These are phyloP conservation scores for Pectinophora gossypiella DNA, from an alignment of 1,140 invertebrate genomes.

Conservation along the genomic window DNA sequence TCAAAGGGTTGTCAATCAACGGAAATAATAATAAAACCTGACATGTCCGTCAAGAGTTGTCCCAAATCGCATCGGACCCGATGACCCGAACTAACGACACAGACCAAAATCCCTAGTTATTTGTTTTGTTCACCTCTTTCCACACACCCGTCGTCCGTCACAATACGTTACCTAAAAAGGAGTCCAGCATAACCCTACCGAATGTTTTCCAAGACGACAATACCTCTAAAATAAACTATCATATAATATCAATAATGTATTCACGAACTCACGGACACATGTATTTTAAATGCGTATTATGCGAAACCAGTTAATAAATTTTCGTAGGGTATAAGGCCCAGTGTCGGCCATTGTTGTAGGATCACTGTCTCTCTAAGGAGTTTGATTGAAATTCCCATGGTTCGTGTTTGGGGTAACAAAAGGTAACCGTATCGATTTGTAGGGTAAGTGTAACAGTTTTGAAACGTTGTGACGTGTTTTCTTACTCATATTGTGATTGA, in stretches of 20 bases:
- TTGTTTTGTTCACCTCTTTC: slow-evolving; percentile 43
- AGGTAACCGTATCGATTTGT: slow-evolving; percentile 52
- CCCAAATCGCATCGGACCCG: slow-evolving; percentile 67
- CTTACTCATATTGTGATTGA: slow-evolving; percentile 1
- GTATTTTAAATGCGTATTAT: slow-evolving; percentile 74
- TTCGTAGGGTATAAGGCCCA: slow-evolving; percentile 41
- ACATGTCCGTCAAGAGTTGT: slow-evolving; percentile 64
- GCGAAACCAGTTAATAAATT: slow-evolving; percentile 63
- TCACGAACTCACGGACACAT: slow-evolving; percentile 61
- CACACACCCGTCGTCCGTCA: slow-evolving; percentile 27
- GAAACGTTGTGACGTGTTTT: slow-evolving; percentile 60
- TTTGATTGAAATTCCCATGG: slow-evolving; percentile 69
- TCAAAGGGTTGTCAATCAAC: slow-evolving; percentile 53
- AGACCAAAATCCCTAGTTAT: slow-evolving; percentile 61
- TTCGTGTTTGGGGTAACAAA: slow-evolving; percentile 30
- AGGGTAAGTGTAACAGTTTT: slow-evolving; percentile 46
- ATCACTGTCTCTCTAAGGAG: slow-evolving; percentile 36
- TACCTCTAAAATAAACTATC: slow-evolving; percentile 68
- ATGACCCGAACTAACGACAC: slow-evolving; percentile 67
- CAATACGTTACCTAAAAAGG: slow-evolving; percentile 26
- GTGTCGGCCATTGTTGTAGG: slow-evolving; percentile 40
- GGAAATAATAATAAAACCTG: slow-evolving; percentile 54
- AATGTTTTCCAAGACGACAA: slow-evolving; percentile 53
- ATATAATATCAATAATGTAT: slow-evolving; percentile 74
- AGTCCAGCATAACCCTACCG: slow-evolving; percentile 32